Evolutionary conservation across 1,140 invertebrate species (phyloP).

Genomic region (Cephus cinctus): DNA sequence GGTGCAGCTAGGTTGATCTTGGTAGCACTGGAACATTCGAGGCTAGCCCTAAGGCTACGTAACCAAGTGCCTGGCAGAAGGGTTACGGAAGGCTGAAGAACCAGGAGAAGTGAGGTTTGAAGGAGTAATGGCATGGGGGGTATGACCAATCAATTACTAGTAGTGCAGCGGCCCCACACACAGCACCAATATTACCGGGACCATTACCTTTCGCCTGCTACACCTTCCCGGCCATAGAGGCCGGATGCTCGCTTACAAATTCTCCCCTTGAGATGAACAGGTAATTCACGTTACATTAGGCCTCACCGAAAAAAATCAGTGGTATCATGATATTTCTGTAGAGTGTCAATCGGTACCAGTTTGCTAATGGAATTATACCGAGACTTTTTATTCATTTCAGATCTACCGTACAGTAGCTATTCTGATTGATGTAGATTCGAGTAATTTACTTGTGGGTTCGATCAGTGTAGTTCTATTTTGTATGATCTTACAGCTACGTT

Average conservation of each 20-base stretch:
- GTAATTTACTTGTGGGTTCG: too few relatives aligned
- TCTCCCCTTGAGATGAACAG: too few relatives aligned
- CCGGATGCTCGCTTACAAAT: slow-evolving; percentile 39
- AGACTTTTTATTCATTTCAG: too few relatives aligned
- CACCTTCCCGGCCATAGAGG: slow-evolving; percentile 29
- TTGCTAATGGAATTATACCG: too few relatives aligned
- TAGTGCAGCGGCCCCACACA: slow-evolving; percentile 45
- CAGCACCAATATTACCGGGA: slow-evolving; percentile 42
- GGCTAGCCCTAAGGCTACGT: neutral
- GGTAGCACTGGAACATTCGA: neutral
- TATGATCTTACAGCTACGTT: too few relatives aligned
- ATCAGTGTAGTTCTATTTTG: too few relatives aligned
- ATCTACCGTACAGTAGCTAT: too few relatives aligned
- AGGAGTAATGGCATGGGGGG: slow-evolving; percentile 39
- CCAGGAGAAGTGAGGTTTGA: slow-evolving; percentile 35
- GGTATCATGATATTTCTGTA: too few relatives aligned
- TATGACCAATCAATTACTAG: slow-evolving; percentile 49
- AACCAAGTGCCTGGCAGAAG: slow-evolving; percentile 10
- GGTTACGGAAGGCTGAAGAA: slow-evolving; percentile 33
- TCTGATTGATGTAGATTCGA: too few relatives aligned
- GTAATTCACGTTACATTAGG: too few relatives aligned
- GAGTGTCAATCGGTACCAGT: too few relatives aligned
- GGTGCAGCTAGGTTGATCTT: neutral
- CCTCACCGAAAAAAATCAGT: too few relatives aligned
- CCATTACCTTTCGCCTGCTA: slow-evolving; percentile 43